Percentiles rank a stretch among this genome's conserved stretches.
Evolutionary conservation across 2,888 invertebrate genomes (phyloP).

Genomic region (Craniophora ligustri): DNA sequence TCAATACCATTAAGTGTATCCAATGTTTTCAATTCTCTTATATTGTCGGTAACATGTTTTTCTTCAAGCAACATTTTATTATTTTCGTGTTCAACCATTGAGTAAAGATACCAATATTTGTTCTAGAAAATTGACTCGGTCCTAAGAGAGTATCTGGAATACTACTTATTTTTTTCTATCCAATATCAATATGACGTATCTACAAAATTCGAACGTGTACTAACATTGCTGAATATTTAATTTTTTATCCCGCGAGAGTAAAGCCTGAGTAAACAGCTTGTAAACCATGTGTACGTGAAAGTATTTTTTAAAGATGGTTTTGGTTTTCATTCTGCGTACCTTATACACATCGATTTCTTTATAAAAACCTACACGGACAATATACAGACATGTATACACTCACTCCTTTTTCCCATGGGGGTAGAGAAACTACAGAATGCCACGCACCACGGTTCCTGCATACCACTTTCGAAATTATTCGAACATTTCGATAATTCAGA

Average conservation of each 20-base stretch:
- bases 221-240: constrained; percentile 34
- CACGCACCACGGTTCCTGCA: too few relatives aligned
- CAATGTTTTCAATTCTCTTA: too few relatives aligned
- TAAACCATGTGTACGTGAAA: constrained; percentile 20
- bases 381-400: too few relatives aligned
- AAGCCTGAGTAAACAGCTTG: constrained; percentile 7
- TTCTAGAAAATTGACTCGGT: constrained; percentile 19
- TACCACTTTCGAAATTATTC: too few relatives aligned
- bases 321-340: background rate
- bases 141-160: constrained; percentile 13
- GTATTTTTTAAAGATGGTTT: background rate
- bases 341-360: too few relatives aligned
- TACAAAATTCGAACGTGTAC: constrained; percentile 4
- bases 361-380: too few relatives aligned
- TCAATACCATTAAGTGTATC: too few relatives aligned
- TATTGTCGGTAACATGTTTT: too few relatives aligned
- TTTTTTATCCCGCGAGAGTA: constrained; percentile 31
- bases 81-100: background rate
- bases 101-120: constrained; percentile 23
- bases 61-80: background rate
- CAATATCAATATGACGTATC: constrained; percentile 11
- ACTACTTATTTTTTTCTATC: constrained; percentile 23
- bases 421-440: too few relatives aligned
- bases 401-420: too few relatives aligned
- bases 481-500: too few relatives aligned